Percentiles rank a stretch among this genome's conserved stretches.
Conservation (phyloP, 2,888 invertebrate species). For the Phytoseiulus persimilis region DNA sequence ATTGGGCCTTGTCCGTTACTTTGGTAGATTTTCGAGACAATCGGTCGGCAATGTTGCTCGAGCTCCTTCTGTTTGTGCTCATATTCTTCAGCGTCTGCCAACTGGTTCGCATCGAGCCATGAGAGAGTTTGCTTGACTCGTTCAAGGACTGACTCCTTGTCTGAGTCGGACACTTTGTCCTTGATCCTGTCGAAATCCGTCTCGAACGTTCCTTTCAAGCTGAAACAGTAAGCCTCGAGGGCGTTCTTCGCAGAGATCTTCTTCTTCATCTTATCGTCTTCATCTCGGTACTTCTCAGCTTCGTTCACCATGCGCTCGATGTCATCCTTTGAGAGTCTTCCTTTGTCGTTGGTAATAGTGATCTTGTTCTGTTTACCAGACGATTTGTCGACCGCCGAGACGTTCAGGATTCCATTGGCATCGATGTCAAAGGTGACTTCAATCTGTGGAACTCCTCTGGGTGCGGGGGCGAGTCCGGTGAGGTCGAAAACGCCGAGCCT, state of each 20-base stretch:
- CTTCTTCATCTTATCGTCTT: conserved; percentile 55
- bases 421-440: no score
- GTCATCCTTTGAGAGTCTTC: no score
- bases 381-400: conserved; percentile 51
- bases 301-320: conserved; percentile 58
- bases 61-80: no score
- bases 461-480: no score
- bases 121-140: conserved; percentile 81
- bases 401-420: no score
- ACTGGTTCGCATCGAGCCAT: conserved; percentile 57
- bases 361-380: conserved; percentile 77
- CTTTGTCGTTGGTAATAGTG: conserved; percentile 66
- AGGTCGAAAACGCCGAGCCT: no score
- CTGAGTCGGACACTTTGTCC: conserved; percentile 73
- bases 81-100: conserved; percentile 43
- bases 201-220: conserved; percentile 80
- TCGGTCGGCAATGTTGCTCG: neutral
- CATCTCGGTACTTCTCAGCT: conserved; percentile 74
- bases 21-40: conserved; percentile 28
- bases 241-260: conserved; percentile 68
- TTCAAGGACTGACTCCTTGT: conserved; percentile 69
- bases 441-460: no score
- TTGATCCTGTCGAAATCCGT: conserved; percentile 77
- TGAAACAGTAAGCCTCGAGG: conserved; percentile 79
- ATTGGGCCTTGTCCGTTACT: neutral